A percentile compares a stretch with the other conserved stretches of the same genome.
Evolutionary conservation across 1,140 invertebrate species (phyloP).

Genomic region (Atta colombica): DNA sequence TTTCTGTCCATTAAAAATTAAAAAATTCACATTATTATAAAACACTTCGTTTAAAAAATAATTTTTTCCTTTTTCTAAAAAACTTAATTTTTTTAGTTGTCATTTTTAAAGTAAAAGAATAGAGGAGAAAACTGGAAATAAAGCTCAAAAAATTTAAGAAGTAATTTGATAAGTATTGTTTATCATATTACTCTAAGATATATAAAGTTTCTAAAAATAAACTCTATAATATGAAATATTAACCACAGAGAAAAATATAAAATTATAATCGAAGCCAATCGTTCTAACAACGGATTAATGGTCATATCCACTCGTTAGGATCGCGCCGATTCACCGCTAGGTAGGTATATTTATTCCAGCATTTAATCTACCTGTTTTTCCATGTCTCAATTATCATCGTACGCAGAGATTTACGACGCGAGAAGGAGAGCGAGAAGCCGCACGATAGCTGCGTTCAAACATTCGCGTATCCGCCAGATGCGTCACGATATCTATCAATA

Average conservation of each 20-base stretch:
- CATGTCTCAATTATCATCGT: conserved; percentile 59
- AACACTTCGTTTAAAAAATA: too few relatives aligned
- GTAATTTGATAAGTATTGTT: not conserved
- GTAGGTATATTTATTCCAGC: conserved; percentile 44
- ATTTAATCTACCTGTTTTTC: conserved; percentile 50
- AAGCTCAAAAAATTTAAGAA: not conserved
- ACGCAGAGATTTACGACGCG: conserved; percentile 38
- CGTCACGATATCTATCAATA: conserved; percentile 70
- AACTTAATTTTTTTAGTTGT: too few relatives aligned
- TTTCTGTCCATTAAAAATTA: too few relatives aligned
- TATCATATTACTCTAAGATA: not conserved
- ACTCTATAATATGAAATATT: not conserved
- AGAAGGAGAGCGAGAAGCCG: conserved; percentile 9
- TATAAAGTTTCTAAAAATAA: not conserved
- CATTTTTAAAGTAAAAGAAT: too few relatives aligned
- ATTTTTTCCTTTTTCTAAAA: too few relatives aligned
- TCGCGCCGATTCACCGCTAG: conserved; percentile 44
- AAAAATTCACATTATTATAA: too few relatives aligned
- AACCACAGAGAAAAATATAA: not conserved
- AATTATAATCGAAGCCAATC: not conserved
- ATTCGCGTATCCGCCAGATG: conserved; percentile 8
- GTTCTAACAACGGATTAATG: conserved; percentile 40
- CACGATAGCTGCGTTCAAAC: not conserved
- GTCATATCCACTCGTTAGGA: conserved; percentile 39
- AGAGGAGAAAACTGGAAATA: not conserved